Evolutionary conservation across 2,797 vertebrate genomes (phyloP).

Genomic region (Falco novaeseelandiae): DNA sequence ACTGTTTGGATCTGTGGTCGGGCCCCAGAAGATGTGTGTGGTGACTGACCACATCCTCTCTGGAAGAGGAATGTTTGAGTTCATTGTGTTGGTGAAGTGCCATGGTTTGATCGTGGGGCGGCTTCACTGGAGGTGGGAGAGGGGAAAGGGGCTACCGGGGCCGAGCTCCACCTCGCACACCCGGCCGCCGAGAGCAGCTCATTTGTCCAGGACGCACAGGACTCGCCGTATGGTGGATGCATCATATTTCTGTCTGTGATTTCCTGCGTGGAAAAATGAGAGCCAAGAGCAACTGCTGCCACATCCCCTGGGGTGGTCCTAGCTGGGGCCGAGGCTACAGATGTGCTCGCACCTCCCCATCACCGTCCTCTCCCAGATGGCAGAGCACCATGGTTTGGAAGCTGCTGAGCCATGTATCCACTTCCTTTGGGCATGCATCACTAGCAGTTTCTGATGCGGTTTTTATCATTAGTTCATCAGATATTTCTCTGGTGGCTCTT

Average conservation of each 20-base stretch:
- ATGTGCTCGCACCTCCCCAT: neutral
- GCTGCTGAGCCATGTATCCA: neutral
- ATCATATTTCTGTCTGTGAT: neutral
- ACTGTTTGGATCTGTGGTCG: constrained; percentile 8
- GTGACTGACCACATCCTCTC: constrained; percentile 57
- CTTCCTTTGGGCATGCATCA: neutral
- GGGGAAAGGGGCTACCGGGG: neutral
- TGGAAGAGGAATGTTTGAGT: constrained; percentile 16
- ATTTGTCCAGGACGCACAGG: neutral
- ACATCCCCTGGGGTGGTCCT: constrained; percentile 8
- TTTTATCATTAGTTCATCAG: neutral
- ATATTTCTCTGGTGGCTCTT: neutral
- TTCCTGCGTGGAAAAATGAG: constrained; percentile 2
- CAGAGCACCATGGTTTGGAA: neutral
- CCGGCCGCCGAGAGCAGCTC: neutral
- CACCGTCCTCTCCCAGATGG: neutral
- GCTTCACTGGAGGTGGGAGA: constrained; percentile 13
- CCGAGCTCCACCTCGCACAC: neutral
- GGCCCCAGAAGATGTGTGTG: constrained; percentile 51
- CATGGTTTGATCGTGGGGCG: neutral
- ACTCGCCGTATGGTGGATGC: neutral
- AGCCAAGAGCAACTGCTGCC: constrained; percentile 41
- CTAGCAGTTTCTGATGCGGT: rapidly evolving
- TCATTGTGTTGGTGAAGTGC: neutral
- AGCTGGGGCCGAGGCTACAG: neutral